Percentiles rank a stretch among this genome's conserved stretches.
phyloP scores from a whole-genome alignment of 2,888 invertebrate genomes.

The Aleiodes leptofemur region DNA sequence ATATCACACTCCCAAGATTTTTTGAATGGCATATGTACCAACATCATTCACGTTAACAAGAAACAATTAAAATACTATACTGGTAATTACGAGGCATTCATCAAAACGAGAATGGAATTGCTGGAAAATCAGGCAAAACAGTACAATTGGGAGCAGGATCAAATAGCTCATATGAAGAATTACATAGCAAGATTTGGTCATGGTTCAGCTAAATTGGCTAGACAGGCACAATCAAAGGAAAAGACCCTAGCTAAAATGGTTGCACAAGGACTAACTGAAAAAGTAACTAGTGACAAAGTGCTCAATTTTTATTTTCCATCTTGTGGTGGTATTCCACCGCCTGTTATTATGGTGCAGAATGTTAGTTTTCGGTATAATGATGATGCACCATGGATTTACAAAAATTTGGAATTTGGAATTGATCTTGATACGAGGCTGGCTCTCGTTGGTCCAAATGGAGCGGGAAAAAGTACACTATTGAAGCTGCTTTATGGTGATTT shows the following conservation, averaged over 20 bases:
- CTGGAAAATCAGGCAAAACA: slow-evolving; percentile 99
- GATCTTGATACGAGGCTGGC: slow-evolving; percentile 97
- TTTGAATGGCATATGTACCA: slow-evolving; percentile 97
- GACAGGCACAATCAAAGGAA: slow-evolving; percentile 99
- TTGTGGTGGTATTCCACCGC: slow-evolving; percentile 97
- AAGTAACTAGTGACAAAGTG: slow-evolving; percentile 92
- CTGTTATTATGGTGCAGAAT: slow-evolving; percentile 99
- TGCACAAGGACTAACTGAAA: slow-evolving; percentile 97
- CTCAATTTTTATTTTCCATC: slow-evolving; percentile 95
- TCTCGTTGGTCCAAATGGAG: slow-evolving; percentile 98
- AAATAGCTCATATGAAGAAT: slow-evolving; percentile 99
- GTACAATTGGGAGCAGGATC: slow-evolving; percentile 99
- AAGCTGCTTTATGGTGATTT: slow-evolving; percentile 97
- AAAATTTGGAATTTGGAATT: slow-evolving; percentile 98
- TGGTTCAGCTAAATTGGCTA: slow-evolving; percentile 97
- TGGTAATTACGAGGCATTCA: slow-evolving; percentile 97
- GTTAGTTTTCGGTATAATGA: slow-evolving; percentile 97
- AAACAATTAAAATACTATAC: slow-evolving; percentile 96
- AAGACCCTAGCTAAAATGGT: slow-evolving; percentile 99
- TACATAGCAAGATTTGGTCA: slow-evolving; percentile 99
- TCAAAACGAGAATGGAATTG: slow-evolving; percentile 93
- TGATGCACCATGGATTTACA: slow-evolving; percentile 93
- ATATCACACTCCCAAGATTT: slow-evolving; percentile 99
- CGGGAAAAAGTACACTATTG: slow-evolving; percentile 97
- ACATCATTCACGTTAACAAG: slow-evolving; percentile 96